Evolutionary conservation across 2,797 vertebrate genomes (phyloP).

Genomic region (Pristis pectinata): DNA sequence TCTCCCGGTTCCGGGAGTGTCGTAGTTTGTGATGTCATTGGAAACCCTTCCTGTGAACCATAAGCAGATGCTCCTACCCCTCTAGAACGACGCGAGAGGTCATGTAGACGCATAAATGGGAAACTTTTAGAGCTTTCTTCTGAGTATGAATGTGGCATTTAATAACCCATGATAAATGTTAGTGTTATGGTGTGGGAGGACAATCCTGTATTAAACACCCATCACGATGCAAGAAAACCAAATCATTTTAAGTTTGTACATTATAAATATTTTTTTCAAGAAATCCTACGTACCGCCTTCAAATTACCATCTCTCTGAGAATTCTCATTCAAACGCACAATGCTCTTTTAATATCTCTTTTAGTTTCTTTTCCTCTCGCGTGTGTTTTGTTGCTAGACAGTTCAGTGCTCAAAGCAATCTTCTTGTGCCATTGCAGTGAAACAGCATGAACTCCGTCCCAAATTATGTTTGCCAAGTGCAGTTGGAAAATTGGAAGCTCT

Average conservation of each 20-base stretch:
- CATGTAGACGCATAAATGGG: not conserved
- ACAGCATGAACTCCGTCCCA: not conserved
- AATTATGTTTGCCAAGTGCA: not conserved
- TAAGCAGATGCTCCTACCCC: not conserved
- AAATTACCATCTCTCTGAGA: not conserved
- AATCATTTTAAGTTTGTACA: not conserved
- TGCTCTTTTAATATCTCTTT: not conserved
- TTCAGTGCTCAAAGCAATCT: not conserved
- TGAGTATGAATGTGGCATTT: not conserved
- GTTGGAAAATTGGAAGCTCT: not conserved
- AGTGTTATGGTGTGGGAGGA: not conserved
- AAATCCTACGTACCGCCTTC: not conserved
- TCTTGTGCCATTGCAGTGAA: not conserved
- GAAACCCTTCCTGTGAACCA: not conserved
- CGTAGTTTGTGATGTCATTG: not conserved
- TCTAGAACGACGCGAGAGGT: not conserved
- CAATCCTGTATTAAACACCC: not conserved
- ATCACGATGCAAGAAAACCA: not conserved
- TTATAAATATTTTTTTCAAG: not conserved
- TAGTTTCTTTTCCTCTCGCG: too few relatives aligned
- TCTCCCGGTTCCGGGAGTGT: not conserved
- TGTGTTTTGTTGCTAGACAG: not conserved
- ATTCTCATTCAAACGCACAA: too few relatives aligned
- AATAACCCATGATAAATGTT: too few relatives aligned
- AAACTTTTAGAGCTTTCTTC: not conserved